These are phyloP conservation scores for Brachyistius frenatus DNA, from an alignment of 2,113 vertebrate species.

Conservation along the genomic window DNA sequence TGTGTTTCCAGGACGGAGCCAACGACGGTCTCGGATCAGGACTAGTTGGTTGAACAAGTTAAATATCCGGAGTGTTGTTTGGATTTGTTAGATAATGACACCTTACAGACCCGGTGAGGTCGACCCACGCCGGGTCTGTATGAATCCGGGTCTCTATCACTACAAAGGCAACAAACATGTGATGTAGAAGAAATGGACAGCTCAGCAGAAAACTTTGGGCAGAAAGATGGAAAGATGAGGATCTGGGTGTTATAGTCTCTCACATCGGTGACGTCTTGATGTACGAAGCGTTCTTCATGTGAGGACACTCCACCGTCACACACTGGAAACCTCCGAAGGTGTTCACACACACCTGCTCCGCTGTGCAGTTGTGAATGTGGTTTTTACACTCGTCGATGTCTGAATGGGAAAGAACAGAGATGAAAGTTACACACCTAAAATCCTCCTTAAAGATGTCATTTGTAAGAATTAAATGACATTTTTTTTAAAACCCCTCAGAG, in stretches of 20 bases:
- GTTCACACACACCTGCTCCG: conserved; percentile 86
- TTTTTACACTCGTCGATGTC: conserved; percentile 86
- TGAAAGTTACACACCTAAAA: not conserved
- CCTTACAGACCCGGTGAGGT: too few relatives aligned
- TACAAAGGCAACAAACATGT: too few relatives aligned
- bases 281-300: conserved; percentile 83
- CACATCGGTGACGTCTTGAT: conserved; percentile 89
- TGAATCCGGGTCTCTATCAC: too few relatives aligned
- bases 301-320: conserved; percentile 84
- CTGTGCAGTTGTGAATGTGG: conserved; percentile 84
- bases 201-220: not conserved
- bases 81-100: too few relatives aligned
- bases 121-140: too few relatives aligned
- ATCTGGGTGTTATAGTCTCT: conserved; percentile 52
- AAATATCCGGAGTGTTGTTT: too few relatives aligned
- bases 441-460: too few relatives aligned
- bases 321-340: conserved; percentile 87
- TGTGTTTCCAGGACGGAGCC: too few relatives aligned
- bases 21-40: too few relatives aligned
- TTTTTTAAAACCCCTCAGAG: too few relatives aligned
- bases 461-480: too few relatives aligned
- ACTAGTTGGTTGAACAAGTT: too few relatives aligned
- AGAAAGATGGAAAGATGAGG: not conserved
- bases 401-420: conserved; percentile 45
- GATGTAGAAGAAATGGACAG: not conserved